phyloP scores from a whole-genome alignment of 2,888 invertebrate genomes.

The Scelioninae gen. 1 region DNA sequence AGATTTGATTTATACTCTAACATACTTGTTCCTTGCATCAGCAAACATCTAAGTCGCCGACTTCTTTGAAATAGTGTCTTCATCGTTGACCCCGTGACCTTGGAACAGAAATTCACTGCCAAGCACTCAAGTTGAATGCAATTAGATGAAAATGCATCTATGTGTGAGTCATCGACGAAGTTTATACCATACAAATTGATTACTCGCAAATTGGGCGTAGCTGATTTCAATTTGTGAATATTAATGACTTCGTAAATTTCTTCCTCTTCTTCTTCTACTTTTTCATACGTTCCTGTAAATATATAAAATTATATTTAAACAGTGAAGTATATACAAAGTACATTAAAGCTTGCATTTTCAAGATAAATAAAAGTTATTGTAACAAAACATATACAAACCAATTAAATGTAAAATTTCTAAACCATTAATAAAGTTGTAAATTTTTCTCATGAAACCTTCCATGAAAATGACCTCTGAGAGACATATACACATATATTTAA shows the following conservation, averaged over 20 bases:
- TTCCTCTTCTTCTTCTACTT: constrained; percentile 99
- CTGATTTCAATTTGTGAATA: constrained; percentile 98
- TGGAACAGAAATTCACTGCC: constrained; percentile 98
- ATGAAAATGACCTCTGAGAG: constrained; percentile 99
- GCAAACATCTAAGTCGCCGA: constrained; percentile 94
- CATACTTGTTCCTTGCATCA: constrained; percentile 98
- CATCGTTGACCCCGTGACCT: constrained; percentile 98
- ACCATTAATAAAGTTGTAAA: constrained; percentile 99
- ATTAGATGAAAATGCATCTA: constrained; percentile 98
- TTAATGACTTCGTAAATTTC: constrained; percentile 99
- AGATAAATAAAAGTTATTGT: background rate
- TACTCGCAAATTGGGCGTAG: constrained; percentile 97
- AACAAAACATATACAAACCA: constrained; percentile 86
- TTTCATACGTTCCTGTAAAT: constrained; percentile 94
- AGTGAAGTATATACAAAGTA: no score
- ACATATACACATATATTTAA: constrained; percentile 97
- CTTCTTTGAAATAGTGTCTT: constrained; percentile 97
- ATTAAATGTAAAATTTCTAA: constrained; percentile 98
- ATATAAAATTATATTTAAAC: background rate
- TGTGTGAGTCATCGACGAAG: constrained; percentile 99
- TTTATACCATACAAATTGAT: constrained; percentile 99
- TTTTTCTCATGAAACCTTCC: constrained; percentile 99
- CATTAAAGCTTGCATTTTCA: no score
- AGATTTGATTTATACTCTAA: no score
- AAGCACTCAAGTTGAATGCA: constrained; percentile 98